These are phyloP conservation scores for Pholis gunnellus DNA, from an alignment of 2,113 vertebrate species.

Conservation along the genomic window DNA sequence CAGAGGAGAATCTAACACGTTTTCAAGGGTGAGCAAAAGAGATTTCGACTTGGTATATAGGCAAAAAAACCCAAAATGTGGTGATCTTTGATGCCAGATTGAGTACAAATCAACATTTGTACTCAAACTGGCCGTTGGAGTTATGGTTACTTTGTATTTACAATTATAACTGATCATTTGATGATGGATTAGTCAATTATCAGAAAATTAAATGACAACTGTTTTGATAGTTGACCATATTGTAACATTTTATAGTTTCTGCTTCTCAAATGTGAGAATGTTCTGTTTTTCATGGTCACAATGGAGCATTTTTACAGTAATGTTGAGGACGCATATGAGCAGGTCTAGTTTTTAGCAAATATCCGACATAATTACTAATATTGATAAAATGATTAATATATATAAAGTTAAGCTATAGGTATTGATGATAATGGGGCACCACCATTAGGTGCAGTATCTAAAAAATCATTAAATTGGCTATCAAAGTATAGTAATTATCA, in stretches of 20 bases:
- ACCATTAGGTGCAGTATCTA: too few relatives aligned
- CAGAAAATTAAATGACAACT: not conserved
- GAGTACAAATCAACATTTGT: not conserved
- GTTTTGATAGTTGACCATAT: not conserved
- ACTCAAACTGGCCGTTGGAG: not conserved
- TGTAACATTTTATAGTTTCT: not conserved
- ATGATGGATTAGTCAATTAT: not conserved
- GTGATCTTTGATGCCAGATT: not conserved
- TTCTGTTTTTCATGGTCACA: not conserved
- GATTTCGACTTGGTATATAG: constrained; percentile 2
- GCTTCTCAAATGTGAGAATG: not conserved
- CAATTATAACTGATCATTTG: not conserved
- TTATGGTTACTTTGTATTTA: not conserved
- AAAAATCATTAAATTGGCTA: too few relatives aligned
- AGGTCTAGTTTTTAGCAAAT: too few relatives aligned
- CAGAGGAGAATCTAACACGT: constrained; percentile 9
- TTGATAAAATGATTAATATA: too few relatives aligned
- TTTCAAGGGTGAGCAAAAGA: constrained; percentile 12
- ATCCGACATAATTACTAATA: too few relatives aligned
- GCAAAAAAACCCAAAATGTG: constrained; percentile 4
- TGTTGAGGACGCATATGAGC: too few relatives aligned
- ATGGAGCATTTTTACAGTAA: too few relatives aligned
- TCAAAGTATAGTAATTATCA: not conserved
- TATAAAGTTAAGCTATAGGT: not conserved
- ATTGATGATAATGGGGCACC: not conserved